phyloP scores from a whole-genome alignment of 2,888 invertebrate genomes.

The Ametastegia equiseti region DNA sequence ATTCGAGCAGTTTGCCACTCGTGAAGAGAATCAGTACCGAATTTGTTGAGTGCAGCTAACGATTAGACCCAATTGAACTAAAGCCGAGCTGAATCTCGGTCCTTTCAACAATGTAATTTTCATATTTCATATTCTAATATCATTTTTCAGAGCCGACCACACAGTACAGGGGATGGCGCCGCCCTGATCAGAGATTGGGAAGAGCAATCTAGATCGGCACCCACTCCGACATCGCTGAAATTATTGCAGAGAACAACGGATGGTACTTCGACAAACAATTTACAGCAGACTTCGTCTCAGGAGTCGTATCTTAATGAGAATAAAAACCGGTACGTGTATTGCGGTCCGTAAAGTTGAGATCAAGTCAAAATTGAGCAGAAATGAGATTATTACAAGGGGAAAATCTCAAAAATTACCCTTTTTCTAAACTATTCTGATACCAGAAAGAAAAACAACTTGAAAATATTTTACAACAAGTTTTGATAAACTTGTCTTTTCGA shows the following conservation, averaged over 20 bases:
- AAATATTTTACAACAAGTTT: too few species aligned
- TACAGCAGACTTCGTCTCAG: slow-evolving; percentile 68
- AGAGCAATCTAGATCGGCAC: slow-evolving; percentile 86
- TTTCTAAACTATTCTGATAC: too few species aligned
- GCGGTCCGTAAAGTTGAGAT: too few species aligned
- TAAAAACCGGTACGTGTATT: slow-evolving; percentile 66
- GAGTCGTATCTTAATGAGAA: slow-evolving; percentile 68
- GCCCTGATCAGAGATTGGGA: slow-evolving; percentile 82
- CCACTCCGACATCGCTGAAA: slow-evolving; percentile 83
- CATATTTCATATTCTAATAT: too few species aligned
- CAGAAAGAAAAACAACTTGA: too few species aligned
- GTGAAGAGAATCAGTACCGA: background rate
- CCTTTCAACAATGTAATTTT: background rate
- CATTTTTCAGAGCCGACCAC: slow-evolving; percentile 75
- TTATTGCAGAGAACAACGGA: slow-evolving; percentile 70
- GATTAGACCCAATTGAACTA: background rate
- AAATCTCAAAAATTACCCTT: too few species aligned
- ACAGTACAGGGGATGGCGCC: slow-evolving; percentile 79
- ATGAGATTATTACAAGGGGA: too few species aligned
- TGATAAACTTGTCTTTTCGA: too few species aligned
- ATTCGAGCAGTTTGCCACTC: too few species aligned
- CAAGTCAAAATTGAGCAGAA: too few species aligned
- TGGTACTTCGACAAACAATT: slow-evolving; percentile 59
- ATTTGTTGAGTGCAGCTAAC: background rate
- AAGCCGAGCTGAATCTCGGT: background rate